These are phyloP conservation scores for Pseudorasbora parva DNA, from an alignment of 2,113 vertebrate species.

Conservation along the genomic window DNA sequence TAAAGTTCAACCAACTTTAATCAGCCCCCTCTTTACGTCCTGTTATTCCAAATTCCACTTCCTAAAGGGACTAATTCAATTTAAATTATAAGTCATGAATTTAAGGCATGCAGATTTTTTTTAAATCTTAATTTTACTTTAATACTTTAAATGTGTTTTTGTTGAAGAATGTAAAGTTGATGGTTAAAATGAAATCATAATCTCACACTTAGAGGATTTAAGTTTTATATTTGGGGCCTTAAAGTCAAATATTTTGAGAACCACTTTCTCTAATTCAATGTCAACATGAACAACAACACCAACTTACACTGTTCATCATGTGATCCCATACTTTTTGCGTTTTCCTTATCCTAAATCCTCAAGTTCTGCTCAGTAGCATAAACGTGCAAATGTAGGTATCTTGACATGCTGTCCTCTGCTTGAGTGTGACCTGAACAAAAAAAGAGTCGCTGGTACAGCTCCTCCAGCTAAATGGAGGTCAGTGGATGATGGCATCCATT, in stretches of 20 bases:
- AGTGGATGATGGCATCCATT: slow-evolving; percentile 74
- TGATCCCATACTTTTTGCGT: background rate
- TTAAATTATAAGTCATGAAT: too few species aligned
- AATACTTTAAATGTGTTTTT: too few species aligned
- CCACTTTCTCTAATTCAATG: background rate
- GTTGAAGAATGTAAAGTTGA: too few species aligned
- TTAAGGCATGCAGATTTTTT: too few species aligned
- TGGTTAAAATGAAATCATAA: too few species aligned
- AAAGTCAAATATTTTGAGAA: background rate
- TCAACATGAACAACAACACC: background rate
- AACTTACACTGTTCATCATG: background rate
- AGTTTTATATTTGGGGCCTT: background rate
- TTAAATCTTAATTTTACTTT: too few species aligned
- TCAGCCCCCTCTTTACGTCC: background rate
- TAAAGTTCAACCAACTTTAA: too few species aligned
- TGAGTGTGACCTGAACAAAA: slow-evolving; percentile 68
- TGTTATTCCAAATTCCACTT: background rate
- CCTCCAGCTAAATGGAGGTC: slow-evolving; percentile 78
- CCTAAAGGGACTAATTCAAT: too few species aligned
- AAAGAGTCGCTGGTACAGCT: slow-evolving; percentile 65
- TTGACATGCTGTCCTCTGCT: slow-evolving; percentile 72
- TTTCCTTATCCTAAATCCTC: background rate
- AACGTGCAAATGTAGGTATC: slow-evolving; percentile 59
- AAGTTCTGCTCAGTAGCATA: slow-evolving; percentile 9
- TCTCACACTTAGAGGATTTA: too few species aligned